phyloP scores from a whole-genome alignment of 2,888 invertebrate genomes.

The Choristoneura rosaceana region DNA sequence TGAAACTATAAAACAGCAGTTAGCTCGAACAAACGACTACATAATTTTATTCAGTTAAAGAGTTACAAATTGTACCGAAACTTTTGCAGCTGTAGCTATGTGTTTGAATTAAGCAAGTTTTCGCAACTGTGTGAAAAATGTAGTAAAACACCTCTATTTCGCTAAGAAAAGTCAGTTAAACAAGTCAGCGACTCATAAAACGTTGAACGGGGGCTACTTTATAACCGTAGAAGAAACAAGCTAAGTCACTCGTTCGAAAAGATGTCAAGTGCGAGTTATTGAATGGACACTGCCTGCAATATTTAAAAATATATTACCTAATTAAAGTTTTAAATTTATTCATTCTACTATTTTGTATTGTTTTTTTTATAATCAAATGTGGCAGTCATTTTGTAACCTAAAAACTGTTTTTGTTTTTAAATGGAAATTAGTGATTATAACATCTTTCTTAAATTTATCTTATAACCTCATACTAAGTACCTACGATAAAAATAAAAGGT shows the following conservation, averaged over 20 bases:
- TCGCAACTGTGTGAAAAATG: constrained; percentile 22
- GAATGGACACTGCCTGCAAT: too few relatives aligned
- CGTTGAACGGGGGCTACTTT: constrained; percentile 18
- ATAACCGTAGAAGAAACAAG: constrained; percentile 3
- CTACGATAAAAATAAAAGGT: too few relatives aligned
- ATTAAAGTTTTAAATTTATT: too few relatives aligned
- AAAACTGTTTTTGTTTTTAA: too few relatives aligned
- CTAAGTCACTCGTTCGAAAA: not conserved
- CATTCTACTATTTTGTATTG: too few relatives aligned
- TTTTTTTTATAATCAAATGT: too few relatives aligned
- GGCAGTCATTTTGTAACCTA: too few relatives aligned
- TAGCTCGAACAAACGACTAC: constrained; percentile 19
- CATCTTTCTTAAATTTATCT: too few relatives aligned
- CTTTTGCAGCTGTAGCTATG: constrained; percentile 23
- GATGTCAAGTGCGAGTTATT: not conserved
- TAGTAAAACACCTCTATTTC: constrained; percentile 17
- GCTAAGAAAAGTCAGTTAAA: constrained; percentile 11
- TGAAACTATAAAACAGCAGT: constrained; percentile 20
- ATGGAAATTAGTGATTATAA: too few relatives aligned
- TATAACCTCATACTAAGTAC: too few relatives aligned
- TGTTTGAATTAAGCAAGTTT: constrained; percentile 28
- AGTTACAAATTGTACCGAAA: constrained; percentile 23
- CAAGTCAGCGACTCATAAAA: constrained; percentile 17
- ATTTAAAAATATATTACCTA: too few relatives aligned
- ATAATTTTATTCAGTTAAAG: constrained; percentile 23